phyloP scores from a whole-genome alignment of 1,140 invertebrate species.

The Nasonia giraulti region DNA sequence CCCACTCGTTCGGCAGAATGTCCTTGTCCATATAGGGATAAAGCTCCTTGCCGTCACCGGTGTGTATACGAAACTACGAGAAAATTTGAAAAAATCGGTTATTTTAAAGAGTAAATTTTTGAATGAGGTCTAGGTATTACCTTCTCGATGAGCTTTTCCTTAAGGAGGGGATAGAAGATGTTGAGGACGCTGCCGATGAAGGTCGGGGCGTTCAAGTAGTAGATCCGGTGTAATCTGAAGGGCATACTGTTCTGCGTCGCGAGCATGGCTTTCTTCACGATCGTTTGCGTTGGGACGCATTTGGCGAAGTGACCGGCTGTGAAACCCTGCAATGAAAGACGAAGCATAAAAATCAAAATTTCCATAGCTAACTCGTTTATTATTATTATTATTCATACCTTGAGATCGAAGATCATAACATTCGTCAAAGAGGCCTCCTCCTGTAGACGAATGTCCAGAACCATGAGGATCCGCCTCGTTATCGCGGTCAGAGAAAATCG shows the following conservation, averaged over 20 bases:
- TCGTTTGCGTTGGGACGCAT: conserved; percentile 65
- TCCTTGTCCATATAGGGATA: conserved; percentile 69
- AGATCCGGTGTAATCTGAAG: conserved; percentile 65
- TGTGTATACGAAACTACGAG: conserved; percentile 56
- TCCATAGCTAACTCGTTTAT: too few relatives aligned
- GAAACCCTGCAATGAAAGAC: conserved; percentile 60
- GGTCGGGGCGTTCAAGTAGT: conserved; percentile 67
- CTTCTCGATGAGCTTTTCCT: conserved; percentile 69
- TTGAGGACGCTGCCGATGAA: conserved; percentile 66
- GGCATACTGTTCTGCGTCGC: conserved; percentile 72
- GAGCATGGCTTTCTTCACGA: conserved; percentile 67
- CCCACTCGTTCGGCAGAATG: conserved; percentile 73
- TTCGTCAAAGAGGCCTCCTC: conserved; percentile 70
- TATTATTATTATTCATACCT: conserved; percentile 58
- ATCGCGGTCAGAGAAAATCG: conserved; percentile 66
- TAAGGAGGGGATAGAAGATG: conserved; percentile 69
- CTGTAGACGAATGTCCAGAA: conserved; percentile 66
- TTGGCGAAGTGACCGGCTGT: conserved; percentile 68
- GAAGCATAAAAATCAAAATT: too few relatives aligned
- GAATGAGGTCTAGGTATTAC: conserved; percentile 50
- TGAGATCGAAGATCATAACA: conserved; percentile 69
- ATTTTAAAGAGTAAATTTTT: background rate
- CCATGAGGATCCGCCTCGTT: conserved; percentile 68
- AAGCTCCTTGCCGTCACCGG: conserved; percentile 65
- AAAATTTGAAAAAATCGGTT: background rate